phyloP scores from a whole-genome alignment of 2,888 invertebrate species.

The Zygaena filipendulae region DNA sequence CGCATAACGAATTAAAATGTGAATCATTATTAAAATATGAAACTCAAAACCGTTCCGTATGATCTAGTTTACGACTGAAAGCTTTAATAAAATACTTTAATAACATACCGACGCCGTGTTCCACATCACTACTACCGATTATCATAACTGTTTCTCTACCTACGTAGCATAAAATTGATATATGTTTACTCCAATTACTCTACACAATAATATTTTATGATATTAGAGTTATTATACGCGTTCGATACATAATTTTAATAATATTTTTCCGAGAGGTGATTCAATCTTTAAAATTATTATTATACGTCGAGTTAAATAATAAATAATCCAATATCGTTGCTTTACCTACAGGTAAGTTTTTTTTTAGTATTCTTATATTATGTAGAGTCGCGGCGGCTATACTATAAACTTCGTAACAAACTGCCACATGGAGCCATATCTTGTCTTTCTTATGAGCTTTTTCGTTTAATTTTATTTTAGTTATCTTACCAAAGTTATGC shows the following conservation, averaged over 20 bases:
- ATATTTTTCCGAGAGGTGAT: constrained; percentile 26
- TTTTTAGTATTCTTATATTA: too few species aligned
- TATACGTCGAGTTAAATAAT: too few species aligned
- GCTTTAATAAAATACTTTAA: constrained; percentile 52
- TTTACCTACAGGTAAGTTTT: too few species aligned
- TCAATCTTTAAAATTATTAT: constrained; percentile 51
- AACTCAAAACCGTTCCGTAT: constrained; percentile 29
- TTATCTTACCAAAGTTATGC: too few species aligned
- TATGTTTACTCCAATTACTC: constrained; percentile 45
- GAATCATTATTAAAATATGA: constrained; percentile 29
- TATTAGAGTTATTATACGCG: too few species aligned
- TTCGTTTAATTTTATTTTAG: too few species aligned
- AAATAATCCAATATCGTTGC: too few species aligned
- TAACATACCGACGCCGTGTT: constrained; percentile 48
- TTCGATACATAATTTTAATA: constrained; percentile 32
- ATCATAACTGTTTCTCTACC: constrained; percentile 36
- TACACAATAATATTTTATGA: constrained; percentile 29
- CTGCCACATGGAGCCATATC: constrained; percentile 62
- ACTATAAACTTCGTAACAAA: constrained; percentile 68
- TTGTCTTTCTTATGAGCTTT: constrained; percentile 65
- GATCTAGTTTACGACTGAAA: constrained; percentile 44
- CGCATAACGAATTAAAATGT: constrained; percentile 34
- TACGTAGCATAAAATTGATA: constrained; percentile 36
- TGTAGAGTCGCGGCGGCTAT: constrained; percentile 50
- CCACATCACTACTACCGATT: constrained; percentile 33